Percentiles rank a stretch among this genome's conserved stretches.
These are phyloP conservation scores for Mergus octosetaceus DNA, from an alignment of 2,797 vertebrate genomes.

Conservation along the genomic window DNA sequence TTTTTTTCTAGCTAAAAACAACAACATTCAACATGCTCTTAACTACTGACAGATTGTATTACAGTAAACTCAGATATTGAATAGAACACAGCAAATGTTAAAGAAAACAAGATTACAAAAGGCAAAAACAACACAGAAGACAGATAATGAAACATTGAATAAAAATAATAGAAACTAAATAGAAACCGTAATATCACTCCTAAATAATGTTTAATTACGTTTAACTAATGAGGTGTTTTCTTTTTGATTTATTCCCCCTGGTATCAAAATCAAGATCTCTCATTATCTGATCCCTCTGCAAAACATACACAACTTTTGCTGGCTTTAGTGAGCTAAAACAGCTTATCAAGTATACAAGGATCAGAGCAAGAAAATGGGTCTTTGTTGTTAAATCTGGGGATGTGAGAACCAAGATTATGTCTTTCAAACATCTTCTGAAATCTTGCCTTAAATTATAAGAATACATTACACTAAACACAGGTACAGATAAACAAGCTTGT, in stretches of 20 bases:
- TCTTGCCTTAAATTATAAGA: background rate
- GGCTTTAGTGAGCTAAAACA: background rate
- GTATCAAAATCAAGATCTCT: background rate
- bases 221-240: background rate
- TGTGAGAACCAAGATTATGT: background rate
- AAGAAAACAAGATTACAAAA: background rate
- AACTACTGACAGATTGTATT: background rate
- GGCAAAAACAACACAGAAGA: background rate
- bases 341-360: background rate
- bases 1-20: background rate
- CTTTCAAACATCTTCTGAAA: background rate
- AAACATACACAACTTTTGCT: background rate
- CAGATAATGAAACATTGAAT: background rate
- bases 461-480: background rate
- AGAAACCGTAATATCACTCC: background rate
- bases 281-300: background rate
- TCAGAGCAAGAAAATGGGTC: background rate
- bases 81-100: background rate
- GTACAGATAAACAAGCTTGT: background rate
- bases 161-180: background rate
- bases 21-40: background rate
- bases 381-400: background rate
- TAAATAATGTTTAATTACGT: background rate
- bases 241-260: too few relatives aligned
- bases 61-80: background rate